Percentiles rank a stretch among this genome's conserved stretches.
Evolutionary conservation across 1,140 invertebrate species (phyloP).

Genomic region (Lanistes nyassanus): DNA sequence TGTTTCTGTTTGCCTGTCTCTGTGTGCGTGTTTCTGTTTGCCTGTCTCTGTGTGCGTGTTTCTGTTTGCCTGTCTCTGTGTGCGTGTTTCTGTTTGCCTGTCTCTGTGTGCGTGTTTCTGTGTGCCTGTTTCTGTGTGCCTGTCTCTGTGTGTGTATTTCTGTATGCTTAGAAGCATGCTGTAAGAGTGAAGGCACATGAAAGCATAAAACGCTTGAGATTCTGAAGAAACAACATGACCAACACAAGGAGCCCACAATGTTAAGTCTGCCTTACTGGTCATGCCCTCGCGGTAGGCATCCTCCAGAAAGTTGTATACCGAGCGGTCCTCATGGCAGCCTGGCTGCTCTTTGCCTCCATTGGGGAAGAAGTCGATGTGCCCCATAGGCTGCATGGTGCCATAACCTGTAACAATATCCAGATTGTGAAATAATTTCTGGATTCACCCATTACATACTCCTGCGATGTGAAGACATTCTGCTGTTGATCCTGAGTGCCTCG

Average conservation of each 20-base stretch:
- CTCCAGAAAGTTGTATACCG: constrained; percentile 39
- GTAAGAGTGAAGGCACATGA: background rate
- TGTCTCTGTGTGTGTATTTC: too few species aligned
- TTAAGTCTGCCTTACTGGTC: constrained; percentile 29
- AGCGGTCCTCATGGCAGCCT: constrained; percentile 49
- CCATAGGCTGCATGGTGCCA: constrained; percentile 47
- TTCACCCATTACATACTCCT: too few species aligned
- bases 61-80: too few species aligned
- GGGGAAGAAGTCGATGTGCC: constrained; percentile 87
- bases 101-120: too few species aligned
- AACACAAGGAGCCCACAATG: background rate
- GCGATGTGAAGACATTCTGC: background rate
- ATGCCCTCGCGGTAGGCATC: constrained; percentile 35
- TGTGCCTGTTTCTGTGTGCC: too few species aligned
- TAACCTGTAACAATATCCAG: constrained; percentile 43
- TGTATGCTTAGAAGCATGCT: background rate
- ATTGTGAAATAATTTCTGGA: too few species aligned
- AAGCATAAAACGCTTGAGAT: background rate
- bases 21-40: too few species aligned
- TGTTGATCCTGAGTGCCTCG: background rate
- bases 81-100: too few species aligned
- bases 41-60: too few species aligned
- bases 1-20: too few species aligned
- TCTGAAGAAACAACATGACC: background rate
- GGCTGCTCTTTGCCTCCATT: constrained; percentile 64